Percentiles rank a stretch among this genome's conserved stretches.
Evolutionary conservation across 2,113 vertebrate species (phyloP).

Genomic region (Lampris incognitus): DNA sequence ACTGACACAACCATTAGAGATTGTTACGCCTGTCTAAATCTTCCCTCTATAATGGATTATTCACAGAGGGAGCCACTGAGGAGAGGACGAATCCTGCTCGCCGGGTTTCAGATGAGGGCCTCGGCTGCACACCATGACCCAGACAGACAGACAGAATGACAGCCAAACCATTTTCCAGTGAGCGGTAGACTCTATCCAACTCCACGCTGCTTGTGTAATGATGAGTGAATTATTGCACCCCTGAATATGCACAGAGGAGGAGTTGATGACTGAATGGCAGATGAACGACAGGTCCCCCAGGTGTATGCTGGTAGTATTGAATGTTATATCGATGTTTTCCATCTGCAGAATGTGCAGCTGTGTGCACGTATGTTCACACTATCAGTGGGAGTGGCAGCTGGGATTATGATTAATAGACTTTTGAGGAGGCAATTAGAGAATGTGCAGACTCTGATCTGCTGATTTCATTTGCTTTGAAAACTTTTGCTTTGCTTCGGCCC

Average conservation of each 20-base stretch:
- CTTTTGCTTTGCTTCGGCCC: no score
- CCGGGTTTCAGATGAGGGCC: constrained; percentile 40
- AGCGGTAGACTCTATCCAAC: constrained; percentile 52
- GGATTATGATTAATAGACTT: background rate
- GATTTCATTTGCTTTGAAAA: background rate
- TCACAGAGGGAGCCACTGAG: constrained; percentile 46
- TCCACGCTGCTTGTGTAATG: constrained; percentile 40
- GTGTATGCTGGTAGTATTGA: constrained; percentile 22
- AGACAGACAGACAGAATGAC: constrained; percentile 54
- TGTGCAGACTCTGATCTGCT: background rate
- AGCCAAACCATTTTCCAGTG: constrained; percentile 59
- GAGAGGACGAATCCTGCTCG: constrained; percentile 35
- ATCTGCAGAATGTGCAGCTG: constrained; percentile 27
- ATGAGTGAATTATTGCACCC: constrained; percentile 53
- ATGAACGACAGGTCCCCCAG: constrained; percentile 34
- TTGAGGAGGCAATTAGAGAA: background rate
- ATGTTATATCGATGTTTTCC: constrained; percentile 45
- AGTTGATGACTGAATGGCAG: constrained; percentile 65
- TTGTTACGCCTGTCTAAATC: constrained; percentile 72
- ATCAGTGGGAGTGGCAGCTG: constrained; percentile 13
- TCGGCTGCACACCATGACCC: background rate
- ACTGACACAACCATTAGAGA: constrained; percentile 76
- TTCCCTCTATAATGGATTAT: constrained; percentile 63
- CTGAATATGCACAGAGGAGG: constrained; percentile 59
- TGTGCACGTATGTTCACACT: constrained; percentile 16